These are phyloP conservation scores for Ochotona curzoniae DNA, from an alignment of 2,113 vertebrate genomes.

Conservation along the genomic window DNA sequence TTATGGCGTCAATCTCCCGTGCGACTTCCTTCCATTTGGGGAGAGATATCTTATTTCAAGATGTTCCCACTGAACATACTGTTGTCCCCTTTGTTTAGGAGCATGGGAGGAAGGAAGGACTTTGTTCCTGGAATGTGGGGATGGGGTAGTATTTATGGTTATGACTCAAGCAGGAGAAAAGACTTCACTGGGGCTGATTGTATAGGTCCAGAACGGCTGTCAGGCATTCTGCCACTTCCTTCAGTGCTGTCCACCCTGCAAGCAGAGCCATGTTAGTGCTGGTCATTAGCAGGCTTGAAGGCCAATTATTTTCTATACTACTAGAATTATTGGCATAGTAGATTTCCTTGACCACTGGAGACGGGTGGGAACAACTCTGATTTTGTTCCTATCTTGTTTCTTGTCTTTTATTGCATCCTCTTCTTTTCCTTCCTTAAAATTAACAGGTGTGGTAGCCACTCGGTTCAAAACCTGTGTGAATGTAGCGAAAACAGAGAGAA, in stretches of 20 bases:
- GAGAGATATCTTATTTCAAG: conserved; percentile 84
- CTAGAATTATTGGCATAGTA: neutral
- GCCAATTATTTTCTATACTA: conserved; percentile 49
- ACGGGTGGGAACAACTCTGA: neutral
- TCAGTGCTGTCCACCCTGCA: neutral
- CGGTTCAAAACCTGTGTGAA: neutral
- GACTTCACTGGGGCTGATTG: neutral
- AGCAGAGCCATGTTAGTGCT: conserved; percentile 23
- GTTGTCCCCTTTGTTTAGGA: conserved; percentile 77
- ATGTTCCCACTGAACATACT: conserved; percentile 78
- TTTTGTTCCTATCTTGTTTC: conserved; percentile 33
- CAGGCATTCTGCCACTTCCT: conserved; percentile 34
- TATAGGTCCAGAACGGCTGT: conserved; percentile 43
- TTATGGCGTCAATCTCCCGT: conserved; percentile 84
- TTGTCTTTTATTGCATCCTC: conserved; percentile 38
- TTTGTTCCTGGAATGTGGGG: conserved; percentile 66
- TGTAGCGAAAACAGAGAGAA: neutral
- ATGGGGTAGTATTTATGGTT: conserved; percentile 30
- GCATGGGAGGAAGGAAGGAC: conserved; percentile 80
- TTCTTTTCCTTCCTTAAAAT: conserved; percentile 40
- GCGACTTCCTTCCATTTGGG: conserved; percentile 86
- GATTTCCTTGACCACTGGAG: neutral
- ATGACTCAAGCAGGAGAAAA: conserved; percentile 42
- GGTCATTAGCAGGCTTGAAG: conserved; percentile 21
- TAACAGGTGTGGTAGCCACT: conserved; percentile 39